Evolutionary conservation across 2,888 invertebrate species (phyloP), one percentile per base, ranked within the genome.

Genomic region (Melieria omissa): DNA sequence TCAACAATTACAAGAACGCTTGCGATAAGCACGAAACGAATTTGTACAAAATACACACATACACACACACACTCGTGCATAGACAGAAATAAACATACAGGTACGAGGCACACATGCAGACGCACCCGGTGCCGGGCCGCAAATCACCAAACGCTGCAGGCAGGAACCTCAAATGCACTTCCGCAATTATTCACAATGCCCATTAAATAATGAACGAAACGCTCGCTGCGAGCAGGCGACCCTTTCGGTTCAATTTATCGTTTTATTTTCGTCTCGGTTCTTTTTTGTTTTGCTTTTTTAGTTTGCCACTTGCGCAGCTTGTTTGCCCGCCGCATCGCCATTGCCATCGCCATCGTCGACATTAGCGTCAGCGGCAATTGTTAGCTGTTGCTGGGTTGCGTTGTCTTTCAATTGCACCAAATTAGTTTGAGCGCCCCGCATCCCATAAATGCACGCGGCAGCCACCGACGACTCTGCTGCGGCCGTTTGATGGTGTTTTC

Each of bases 161-260:
- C 54, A 70, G 49, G 63, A 68, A 76, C 66, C 74, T 74, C 73
- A 75, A 77, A 77, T 75, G 78, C 79, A 82, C 82, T 82, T 82
- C 82, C 82, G 82, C 82, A 82, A 82, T 82, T 80, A 82, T 81
- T 78, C 79, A 78, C 80, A 77, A 79, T 78, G 29, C 76, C 79
- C 80, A 82, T 81, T 81, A 78, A 76, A 77, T 75, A 72, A 68
- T 63, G 70, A 61, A 71, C 65, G 55, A 67, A 71, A 60, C 60
- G 65, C 49, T 5, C 42, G 42, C 58, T 63, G 58, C 49, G 16
- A 45, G 47, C 14, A 29, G 7, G 9, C 70, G 63, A 70, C 55
- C 63, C 63, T 47, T 69, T 16, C 52, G 45, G 42, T 57, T n/a
- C 63, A 45, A 14, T 46, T 55, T 41, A 29, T 41, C 46, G 47